phyloP scores from a whole-genome alignment of 2,797 vertebrate genomes.

The Cossypha dichroa region DNA sequence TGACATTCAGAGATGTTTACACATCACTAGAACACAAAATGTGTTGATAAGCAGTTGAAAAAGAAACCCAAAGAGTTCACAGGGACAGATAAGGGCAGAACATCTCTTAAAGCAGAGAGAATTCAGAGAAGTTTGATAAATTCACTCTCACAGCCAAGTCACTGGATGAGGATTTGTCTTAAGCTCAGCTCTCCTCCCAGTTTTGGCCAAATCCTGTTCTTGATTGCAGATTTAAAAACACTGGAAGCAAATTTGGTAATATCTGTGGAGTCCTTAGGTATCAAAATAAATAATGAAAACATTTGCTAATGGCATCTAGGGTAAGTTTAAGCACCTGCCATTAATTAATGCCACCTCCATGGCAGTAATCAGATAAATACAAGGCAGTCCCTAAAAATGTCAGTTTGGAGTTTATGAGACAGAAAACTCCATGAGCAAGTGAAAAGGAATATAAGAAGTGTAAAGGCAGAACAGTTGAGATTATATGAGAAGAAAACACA shows the following conservation, averaged over 20 bases:
- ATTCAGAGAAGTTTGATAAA: not conserved
- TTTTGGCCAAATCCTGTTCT: not conserved
- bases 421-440: not conserved
- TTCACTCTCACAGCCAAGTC: not conserved
- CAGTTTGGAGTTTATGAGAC: not conserved
- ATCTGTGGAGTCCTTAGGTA: not conserved
- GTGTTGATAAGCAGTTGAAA: not conserved
- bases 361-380: not conserved
- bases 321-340: not conserved
- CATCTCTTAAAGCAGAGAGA: not conserved
- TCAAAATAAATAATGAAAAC: not conserved
- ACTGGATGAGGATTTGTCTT: not conserved
- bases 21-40: not conserved
- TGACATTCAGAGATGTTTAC: constrained; percentile 22
- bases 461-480: not conserved
- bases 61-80: not conserved
- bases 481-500: not conserved
- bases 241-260: not conserved
- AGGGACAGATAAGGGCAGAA: not conserved
- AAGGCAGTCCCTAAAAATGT: not conserved
- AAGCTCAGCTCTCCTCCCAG: not conserved
- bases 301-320: not conserved
- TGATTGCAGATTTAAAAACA: not conserved
- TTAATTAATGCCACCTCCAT: not conserved
- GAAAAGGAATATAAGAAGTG: not conserved